Percentiles rank a stretch among this genome's conserved stretches.
Conservation (phyloP, 2,113 vertebrate genomes). For the Gadus chalcogrammus region DNA sequence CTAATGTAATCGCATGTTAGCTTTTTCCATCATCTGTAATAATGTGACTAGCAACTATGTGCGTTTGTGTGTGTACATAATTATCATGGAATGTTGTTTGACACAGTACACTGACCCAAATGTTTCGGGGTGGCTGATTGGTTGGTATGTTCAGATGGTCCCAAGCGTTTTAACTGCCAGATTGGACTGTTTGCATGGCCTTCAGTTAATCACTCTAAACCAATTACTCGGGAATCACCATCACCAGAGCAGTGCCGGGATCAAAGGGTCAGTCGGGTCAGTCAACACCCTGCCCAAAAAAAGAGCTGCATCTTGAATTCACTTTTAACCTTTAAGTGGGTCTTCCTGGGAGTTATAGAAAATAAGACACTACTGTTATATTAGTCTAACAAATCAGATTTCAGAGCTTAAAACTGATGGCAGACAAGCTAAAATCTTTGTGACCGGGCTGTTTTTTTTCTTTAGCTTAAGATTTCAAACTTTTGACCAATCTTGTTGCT, state of each 20-base stretch:
- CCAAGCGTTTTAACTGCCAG: constrained; percentile 16
- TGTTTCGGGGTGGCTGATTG: constrained; percentile 28
- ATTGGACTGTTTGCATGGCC: constrained; percentile 17
- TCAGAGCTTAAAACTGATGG: too few species aligned
- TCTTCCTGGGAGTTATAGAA: too few species aligned
- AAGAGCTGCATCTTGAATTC: neutral
- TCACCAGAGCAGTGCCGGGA: neutral
- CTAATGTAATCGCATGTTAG: too few species aligned
- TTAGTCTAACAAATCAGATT: too few species aligned
- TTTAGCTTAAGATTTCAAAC: too few species aligned
- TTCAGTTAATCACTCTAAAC: constrained; percentile 12
- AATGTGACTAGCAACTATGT: too few species aligned
- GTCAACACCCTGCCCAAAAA: neutral
- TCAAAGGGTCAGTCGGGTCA: neutral
- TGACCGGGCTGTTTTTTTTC: too few species aligned
- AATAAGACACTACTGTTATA: too few species aligned
- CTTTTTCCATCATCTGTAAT: too few species aligned
- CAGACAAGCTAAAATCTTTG: too few species aligned
- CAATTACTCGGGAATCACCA: constrained; percentile 22
- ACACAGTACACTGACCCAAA: constrained; percentile 5
- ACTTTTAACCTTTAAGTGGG: too few species aligned
- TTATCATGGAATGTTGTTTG: constrained; percentile 21
- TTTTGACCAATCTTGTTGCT: too few species aligned
- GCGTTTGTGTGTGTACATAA: neutral
- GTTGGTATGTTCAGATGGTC: constrained; percentile 7